Evolutionary conservation across 2,113 vertebrate genomes (phyloP).

Genomic region (Dasyornis broadbenti): DNA sequence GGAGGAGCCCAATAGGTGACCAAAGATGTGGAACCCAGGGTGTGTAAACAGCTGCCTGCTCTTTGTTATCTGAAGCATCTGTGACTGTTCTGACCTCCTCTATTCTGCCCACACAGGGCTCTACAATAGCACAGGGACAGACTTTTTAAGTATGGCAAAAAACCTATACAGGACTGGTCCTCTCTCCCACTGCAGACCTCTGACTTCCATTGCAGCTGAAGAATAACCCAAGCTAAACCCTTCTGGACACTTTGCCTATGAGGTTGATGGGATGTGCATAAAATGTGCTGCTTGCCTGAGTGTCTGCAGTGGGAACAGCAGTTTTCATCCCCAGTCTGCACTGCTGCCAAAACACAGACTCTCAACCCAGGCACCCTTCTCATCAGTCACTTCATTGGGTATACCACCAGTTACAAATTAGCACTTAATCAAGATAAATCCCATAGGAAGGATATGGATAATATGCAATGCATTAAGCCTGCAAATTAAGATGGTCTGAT

Average conservation of each 20-base stretch:
- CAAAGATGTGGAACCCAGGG: neutral
- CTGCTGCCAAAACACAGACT: neutral
- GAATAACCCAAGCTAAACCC: neutral
- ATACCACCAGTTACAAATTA: constrained; percentile 63
- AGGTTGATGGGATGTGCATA: neutral
- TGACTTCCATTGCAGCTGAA: neutral
- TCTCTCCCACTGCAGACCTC: neutral
- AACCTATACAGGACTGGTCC: neutral
- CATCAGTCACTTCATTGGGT: constrained; percentile 56
- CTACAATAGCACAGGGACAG: accelerated
- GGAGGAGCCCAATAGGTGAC: accelerated
- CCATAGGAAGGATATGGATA: constrained; percentile 58
- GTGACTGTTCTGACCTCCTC: accelerated
- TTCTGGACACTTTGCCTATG: neutral
- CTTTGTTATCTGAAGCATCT: neutral
- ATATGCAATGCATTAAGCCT: constrained; percentile 61
- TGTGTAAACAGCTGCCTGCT: accelerated
- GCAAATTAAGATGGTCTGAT: constrained; percentile 61
- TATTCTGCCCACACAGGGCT: neutral
- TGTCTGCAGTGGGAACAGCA: neutral
- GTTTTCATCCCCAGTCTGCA: neutral
- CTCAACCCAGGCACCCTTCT: constrained; percentile 40
- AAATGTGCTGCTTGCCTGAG: neutral
- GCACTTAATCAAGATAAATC: constrained; percentile 67
- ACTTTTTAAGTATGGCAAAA: accelerated